These are phyloP conservation scores for Carcharodon carcharias DNA, from an alignment of 2,797 vertebrate genomes.

Conservation along the genomic window DNA sequence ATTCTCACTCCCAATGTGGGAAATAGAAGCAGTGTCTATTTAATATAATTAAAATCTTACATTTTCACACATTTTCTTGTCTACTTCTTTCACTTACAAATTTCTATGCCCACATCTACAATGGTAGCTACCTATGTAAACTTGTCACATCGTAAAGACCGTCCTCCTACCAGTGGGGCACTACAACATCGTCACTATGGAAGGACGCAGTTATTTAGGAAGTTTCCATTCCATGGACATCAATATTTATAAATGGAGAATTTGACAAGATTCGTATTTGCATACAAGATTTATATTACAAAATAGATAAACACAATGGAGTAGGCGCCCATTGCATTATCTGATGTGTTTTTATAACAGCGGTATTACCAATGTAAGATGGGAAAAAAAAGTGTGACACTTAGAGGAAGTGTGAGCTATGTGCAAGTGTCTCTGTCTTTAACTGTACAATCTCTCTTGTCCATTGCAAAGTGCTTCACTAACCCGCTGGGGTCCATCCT, in stretches of 20 bases:
- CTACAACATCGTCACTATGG: not conserved
- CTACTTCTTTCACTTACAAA: not conserved
- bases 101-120: not conserved
- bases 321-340: not conserved
- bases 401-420: not conserved
- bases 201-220: not conserved
- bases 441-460: too few relatives aligned
- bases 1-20: not conserved
- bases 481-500: constrained; percentile 72
- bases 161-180: not conserved
- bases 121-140: not conserved
- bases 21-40: not conserved
- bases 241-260: not conserved
- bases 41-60: not conserved
- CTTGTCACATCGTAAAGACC: not conserved
- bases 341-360: not conserved
- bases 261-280: not conserved
- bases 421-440: not conserved
- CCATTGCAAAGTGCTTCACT: constrained; percentile 54
- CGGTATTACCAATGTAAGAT: not conserved
- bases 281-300: not conserved
- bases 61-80: not conserved
- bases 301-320: not conserved
- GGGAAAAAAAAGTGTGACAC: not conserved
- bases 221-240: not conserved